Percentiles rank a stretch among this genome's conserved stretches.
These are phyloP conservation scores for Crypturellus tataupa DNA, from an alignment of 2,797 vertebrate genomes.

Conservation along the genomic window DNA sequence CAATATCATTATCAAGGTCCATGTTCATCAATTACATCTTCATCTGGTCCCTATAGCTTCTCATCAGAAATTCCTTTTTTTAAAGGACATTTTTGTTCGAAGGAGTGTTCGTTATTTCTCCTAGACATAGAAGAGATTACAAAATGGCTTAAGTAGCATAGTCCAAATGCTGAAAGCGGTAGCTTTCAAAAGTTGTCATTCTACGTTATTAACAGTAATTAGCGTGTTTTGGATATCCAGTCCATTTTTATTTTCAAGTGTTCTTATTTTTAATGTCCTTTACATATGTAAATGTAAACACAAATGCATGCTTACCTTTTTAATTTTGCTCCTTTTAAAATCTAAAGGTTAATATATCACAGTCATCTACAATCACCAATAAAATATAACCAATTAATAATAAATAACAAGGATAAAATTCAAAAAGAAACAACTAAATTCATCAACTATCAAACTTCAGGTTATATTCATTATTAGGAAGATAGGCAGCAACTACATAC, in stretches of 20 bases:
- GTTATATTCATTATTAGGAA: not conserved
- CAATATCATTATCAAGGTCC: not conserved
- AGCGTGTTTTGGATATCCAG: not conserved
- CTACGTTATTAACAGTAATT: not conserved
- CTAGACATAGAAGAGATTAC: not conserved
- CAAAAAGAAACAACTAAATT: not conserved
- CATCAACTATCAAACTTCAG: not conserved
- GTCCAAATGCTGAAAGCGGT: not conserved
- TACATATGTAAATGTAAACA: not conserved
- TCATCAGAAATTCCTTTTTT: not conserved
- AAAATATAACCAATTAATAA: not conserved
- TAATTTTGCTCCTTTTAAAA: not conserved
- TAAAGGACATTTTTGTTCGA: not conserved
- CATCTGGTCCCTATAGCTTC: not conserved
- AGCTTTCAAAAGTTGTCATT: not conserved
- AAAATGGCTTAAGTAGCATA: not conserved
- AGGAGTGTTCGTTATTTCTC: not conserved
- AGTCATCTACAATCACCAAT: not conserved
- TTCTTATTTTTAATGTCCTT: not conserved
- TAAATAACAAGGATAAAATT: not conserved
- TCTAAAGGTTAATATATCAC: not conserved
- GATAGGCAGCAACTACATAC: not conserved
- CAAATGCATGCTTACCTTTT: not conserved
- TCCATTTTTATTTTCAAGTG: not conserved
- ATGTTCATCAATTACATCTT: not conserved